A percentile compares a stretch with the other conserved stretches of the same genome.
phyloP scores from a whole-genome alignment of 2,888 invertebrate species.

The Acronicta alni region DNA sequence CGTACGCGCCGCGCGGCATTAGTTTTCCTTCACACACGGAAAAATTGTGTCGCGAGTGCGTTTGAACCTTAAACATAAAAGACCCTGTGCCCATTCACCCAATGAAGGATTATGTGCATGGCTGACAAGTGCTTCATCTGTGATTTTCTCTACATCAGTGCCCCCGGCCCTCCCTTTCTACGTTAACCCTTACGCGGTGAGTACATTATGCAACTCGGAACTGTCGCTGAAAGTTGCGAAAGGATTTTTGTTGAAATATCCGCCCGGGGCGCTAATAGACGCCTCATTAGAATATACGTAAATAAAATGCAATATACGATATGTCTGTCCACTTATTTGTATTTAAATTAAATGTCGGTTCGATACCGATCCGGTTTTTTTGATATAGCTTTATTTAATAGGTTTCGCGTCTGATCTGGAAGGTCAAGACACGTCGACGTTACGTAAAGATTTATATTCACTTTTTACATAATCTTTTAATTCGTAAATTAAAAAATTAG shows the following conservation, averaged over 20 bases:
- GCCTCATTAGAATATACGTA: conserved; percentile 62
- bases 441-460: conserved; percentile 27
- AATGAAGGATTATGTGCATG: conserved; percentile 86
- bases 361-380: conserved; percentile 59
- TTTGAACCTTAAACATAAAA: conserved; percentile 47
- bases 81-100: conserved; percentile 58
- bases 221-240: conserved; percentile 72
- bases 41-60: conserved; percentile 86
- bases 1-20: conserved; percentile 82
- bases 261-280: conserved; percentile 69
- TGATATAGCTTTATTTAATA: conserved; percentile 46
- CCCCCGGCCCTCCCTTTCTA: conserved; percentile 77
- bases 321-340: conserved; percentile 35
- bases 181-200: conserved; percentile 63
- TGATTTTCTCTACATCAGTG: conserved; percentile 77
- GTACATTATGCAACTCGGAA: conserved; percentile 68
- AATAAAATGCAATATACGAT: conserved; percentile 42
- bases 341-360: conserved; percentile 21
- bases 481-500: background rate
- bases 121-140: conserved; percentile 79
- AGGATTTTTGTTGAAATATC: conserved; percentile 64
- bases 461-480: background rate
- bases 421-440: conserved; percentile 59
- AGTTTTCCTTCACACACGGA: conserved; percentile 80
- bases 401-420: conserved; percentile 49